Evolutionary conservation across 2,888 invertebrate genomes (phyloP).

Genomic region (Deilephila porcellus): DNA sequence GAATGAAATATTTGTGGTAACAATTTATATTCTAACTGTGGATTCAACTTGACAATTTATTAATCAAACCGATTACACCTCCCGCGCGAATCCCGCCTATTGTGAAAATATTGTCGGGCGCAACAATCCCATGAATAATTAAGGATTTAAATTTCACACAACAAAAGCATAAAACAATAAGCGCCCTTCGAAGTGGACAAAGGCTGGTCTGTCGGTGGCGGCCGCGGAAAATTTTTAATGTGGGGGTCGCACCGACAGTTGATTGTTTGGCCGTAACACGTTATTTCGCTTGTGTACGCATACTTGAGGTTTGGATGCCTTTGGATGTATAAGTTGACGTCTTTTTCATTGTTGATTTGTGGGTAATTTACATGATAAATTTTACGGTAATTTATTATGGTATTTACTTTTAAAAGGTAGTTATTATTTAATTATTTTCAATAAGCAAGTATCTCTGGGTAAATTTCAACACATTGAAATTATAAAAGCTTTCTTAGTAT

Average conservation of each 20-base stretch:
- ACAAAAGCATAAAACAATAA: constrained; percentile 84
- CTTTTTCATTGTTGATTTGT: background rate
- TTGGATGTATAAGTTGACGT: background rate
- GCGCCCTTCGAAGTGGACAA: constrained; percentile 81
- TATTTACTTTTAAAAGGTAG: background rate
- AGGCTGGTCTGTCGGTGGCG: constrained; percentile 76
- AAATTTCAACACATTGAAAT: no score
- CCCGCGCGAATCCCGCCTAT: constrained; percentile 77
- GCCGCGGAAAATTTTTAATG: constrained; percentile 71
- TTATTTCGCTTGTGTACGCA: constrained; percentile 31
- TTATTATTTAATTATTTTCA: background rate
- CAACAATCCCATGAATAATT: constrained; percentile 85
- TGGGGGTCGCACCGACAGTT: constrained; percentile 53
- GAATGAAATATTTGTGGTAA: constrained; percentile 83
- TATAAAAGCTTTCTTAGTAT: no score
- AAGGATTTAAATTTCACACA: constrained; percentile 83
- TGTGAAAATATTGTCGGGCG: constrained; percentile 83
- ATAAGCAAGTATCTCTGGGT: no score
- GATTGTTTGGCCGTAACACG: constrained; percentile 40
- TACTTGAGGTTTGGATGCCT: background rate
- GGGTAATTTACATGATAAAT: background rate
- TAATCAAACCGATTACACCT: constrained; percentile 83
- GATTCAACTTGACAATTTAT: constrained; percentile 85
- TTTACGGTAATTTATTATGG: background rate
- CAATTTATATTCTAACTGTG: constrained; percentile 83